Percentiles rank a stretch among this genome's conserved stretches.
These are phyloP conservation scores for Aquatica leii DNA, from an alignment of 2,888 invertebrate species.

Conservation along the genomic window DNA sequence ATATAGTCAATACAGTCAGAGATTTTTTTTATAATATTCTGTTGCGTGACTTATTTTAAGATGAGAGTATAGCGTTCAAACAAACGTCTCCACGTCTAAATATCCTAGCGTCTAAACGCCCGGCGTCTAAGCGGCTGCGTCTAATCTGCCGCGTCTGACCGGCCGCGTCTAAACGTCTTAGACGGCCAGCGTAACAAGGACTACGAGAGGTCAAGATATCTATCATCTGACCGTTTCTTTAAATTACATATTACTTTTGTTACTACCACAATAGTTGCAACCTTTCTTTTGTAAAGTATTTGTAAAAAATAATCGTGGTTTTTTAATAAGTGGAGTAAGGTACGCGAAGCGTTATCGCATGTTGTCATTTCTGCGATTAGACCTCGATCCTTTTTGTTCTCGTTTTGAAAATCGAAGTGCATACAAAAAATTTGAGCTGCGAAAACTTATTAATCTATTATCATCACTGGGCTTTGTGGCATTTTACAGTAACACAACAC, in stretches of 20 bases:
- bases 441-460: slow-evolving; percentile 35
- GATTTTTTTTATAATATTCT: no score
- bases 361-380: slow-evolving; percentile 38
- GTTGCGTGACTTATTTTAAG: no score
- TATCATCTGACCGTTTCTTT: slow-evolving; percentile 34
- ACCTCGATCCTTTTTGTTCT: slow-evolving; percentile 36
- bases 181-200: no score
- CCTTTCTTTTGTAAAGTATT: slow-evolving; percentile 14
- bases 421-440: slow-evolving; percentile 36
- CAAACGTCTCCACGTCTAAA: no score
- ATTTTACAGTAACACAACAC: slow-evolving; percentile 35
- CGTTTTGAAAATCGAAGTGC: slow-evolving; percentile 30
- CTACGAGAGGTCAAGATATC: slow-evolving; percentile 35
- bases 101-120: no score
- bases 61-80: no score
- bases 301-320: slow-evolving; percentile 18
- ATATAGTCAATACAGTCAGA: no score
- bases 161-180: no score
- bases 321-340: slow-evolving; percentile 29
- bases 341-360: slow-evolving; percentile 38
- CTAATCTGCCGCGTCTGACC: no score
- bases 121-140: no score
- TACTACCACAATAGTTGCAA: slow-evolving; percentile 34
- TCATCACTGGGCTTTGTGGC: slow-evolving; percentile 37
- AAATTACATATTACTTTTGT: slow-evolving; percentile 29